phyloP scores from a whole-genome alignment of 2,797 vertebrate genomes.

The Phrynocephalus forsythii region DNA sequence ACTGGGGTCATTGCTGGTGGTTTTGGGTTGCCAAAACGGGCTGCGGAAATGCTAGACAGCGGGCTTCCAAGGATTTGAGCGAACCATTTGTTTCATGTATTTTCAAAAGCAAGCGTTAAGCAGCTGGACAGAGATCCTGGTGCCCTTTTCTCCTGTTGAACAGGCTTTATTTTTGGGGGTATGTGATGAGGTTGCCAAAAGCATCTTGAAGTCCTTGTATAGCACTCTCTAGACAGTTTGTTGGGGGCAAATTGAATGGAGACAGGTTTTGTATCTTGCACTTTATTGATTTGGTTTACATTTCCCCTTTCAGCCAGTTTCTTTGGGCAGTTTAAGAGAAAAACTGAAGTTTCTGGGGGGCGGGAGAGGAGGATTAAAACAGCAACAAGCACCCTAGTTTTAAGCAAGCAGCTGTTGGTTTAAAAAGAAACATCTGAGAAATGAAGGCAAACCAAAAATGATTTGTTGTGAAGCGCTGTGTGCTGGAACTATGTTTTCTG shows the following conservation, averaged over 20 bases:
- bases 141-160: neutral
- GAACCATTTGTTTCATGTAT: neutral
- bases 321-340: neutral
- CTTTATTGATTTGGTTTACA: neutral
- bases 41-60: neutral
- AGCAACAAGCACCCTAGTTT: neutral
- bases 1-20: neutral
- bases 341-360: neutral
- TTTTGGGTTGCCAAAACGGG: neutral
- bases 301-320: too few relatives aligned
- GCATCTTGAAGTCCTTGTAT: neutral
- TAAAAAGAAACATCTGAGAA: neutral
- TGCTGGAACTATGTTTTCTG: neutral
- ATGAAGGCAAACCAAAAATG: neutral
- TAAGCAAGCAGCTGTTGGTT: neutral
- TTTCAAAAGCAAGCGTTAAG: neutral
- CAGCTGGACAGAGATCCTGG: neutral
- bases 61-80: neutral
- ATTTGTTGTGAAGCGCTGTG: neutral
- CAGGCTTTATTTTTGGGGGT: neutral
- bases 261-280: neutral
- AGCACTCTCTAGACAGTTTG: neutral
- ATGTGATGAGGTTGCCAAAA: neutral
- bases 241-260: too few relatives aligned
- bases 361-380: neutral